phyloP scores from a whole-genome alignment of 2,113 vertebrate genomes.

The Gymnarchus niloticus region DNA sequence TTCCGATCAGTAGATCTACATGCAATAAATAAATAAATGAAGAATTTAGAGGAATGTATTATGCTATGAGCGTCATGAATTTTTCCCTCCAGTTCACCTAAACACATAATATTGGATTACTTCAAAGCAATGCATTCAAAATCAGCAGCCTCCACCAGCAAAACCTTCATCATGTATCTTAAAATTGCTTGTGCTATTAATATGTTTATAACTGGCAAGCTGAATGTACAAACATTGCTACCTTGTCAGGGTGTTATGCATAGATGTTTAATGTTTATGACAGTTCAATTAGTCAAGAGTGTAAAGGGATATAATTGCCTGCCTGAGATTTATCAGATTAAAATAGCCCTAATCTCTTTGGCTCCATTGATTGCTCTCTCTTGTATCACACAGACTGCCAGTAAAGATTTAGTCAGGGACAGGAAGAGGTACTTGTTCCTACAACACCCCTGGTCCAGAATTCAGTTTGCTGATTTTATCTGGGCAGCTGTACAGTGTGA shows the following conservation, averaged over 20 bases:
- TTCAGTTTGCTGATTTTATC: constrained; percentile 52
- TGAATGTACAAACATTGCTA: constrained; percentile 23
- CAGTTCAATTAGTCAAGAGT: constrained; percentile 57
- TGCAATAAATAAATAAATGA: too few species aligned
- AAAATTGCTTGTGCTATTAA: constrained; percentile 35
- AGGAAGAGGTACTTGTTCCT: constrained; percentile 52
- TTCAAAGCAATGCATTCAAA: constrained; percentile 41
- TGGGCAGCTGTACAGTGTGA: not conserved
- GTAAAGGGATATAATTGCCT: constrained; percentile 53
- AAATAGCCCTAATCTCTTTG: constrained; percentile 58
- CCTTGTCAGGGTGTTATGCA: constrained; percentile 35
- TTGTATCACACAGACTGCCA: constrained; percentile 48
- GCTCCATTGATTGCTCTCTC: constrained; percentile 57
- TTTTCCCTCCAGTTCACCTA: not conserved
- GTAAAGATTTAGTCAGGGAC: constrained; percentile 44
- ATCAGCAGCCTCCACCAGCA: constrained; percentile 35
- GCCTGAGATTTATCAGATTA: constrained; percentile 62
- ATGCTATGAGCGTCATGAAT: not conserved
- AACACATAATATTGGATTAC: constrained; percentile 32
- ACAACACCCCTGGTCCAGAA: constrained; percentile 37
- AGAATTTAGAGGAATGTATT: not conserved
- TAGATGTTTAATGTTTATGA: constrained; percentile 45
- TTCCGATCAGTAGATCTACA: too few species aligned
- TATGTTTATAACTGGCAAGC: constrained; percentile 38
- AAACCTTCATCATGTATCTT: constrained; percentile 39